phyloP scores from a whole-genome alignment of 2,113 vertebrate genomes.

The Strigops habroptila region DNA sequence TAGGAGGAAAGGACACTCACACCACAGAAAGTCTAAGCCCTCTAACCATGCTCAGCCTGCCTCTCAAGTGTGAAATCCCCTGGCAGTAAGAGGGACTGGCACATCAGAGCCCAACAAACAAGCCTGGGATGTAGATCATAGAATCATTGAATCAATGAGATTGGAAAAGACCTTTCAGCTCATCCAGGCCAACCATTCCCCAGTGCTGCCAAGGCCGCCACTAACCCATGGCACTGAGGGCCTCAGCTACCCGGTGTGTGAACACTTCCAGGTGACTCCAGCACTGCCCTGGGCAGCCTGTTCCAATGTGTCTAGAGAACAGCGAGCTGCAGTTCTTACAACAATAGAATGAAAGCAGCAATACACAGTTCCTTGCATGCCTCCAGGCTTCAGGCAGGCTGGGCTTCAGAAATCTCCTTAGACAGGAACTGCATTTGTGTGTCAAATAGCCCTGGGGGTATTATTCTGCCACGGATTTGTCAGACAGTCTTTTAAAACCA shows the following conservation, averaged over 20 bases:
- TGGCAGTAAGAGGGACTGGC: neutral
- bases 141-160: neutral
- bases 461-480: neutral
- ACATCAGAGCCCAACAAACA: neutral
- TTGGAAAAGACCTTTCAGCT: neutral
- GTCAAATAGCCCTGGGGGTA: neutral
- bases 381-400: neutral
- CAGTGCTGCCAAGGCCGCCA: neutral
- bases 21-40: neutral
- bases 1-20: neutral
- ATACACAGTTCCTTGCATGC: accelerated
- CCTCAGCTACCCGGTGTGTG: neutral
- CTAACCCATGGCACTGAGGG: neutral
- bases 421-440: neutral
- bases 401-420: neutral
- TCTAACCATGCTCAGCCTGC: neutral
- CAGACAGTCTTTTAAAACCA: neutral
- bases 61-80: accelerated
- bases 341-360: neutral
- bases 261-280: neutral
- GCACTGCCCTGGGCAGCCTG: neutral
- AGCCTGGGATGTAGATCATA: neutral
- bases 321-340: neutral
- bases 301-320: neutral
- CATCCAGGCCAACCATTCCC: neutral